Evolutionary conservation across 2,888 invertebrate genomes (phyloP).

Genomic region (Meandrusa payeni): DNA sequence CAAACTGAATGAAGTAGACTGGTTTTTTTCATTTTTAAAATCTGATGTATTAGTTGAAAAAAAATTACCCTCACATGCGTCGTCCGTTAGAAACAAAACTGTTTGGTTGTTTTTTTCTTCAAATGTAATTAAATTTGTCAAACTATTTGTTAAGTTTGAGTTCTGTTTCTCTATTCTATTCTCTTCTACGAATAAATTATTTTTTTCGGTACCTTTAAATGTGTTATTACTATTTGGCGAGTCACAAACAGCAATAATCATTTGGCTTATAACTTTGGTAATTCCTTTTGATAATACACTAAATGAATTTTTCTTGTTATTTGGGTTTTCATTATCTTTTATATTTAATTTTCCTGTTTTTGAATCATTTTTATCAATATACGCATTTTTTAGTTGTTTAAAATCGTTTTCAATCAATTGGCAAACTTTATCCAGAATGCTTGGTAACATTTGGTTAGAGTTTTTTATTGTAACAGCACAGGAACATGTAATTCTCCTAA

Average conservation of each 20-base stretch:
- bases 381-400: slow-evolving; percentile 52
- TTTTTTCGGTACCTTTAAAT: background rate
- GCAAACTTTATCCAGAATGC: slow-evolving; percentile 54
- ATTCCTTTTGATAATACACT: slow-evolving; percentile 3
- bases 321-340: background rate
- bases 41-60: background rate
- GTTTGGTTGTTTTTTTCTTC: background rate
- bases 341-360: slow-evolving; percentile 2
- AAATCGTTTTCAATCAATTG: slow-evolving; percentile 65
- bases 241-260: slow-evolving; percentile 4
- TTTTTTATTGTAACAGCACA: slow-evolving; percentile 40
- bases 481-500: slow-evolving; percentile 55
- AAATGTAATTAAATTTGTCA: background rate
- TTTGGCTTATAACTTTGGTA: background rate
- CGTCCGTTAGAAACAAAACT: background rate
- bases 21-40: background rate
- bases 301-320: background rate
- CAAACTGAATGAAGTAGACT: slow-evolving; percentile 13
- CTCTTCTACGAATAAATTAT: background rate
- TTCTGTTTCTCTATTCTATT: background rate
- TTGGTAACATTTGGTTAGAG: slow-evolving; percentile 42
- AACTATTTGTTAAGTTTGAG: background rate
- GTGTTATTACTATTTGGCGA: background rate
- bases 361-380: slow-evolving; percentile 36
- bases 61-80: background rate